Percentiles rank a stretch among this genome's conserved stretches.
These are phyloP conservation scores for Tachina grossa DNA, from an alignment of 2,888 invertebrate genomes.

Conservation along the genomic window DNA sequence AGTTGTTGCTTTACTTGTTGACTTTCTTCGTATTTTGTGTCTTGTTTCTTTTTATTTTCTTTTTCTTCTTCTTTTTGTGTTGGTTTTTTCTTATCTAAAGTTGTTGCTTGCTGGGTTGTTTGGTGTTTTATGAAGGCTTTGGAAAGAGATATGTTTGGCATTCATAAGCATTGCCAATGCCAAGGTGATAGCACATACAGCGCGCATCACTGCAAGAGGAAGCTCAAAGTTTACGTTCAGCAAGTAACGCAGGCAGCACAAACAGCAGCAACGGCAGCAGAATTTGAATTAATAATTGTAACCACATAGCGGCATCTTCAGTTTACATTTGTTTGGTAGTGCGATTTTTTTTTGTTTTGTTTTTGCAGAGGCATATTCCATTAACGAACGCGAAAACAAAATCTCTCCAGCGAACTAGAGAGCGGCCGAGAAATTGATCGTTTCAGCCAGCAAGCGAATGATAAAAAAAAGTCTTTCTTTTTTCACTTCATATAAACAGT, in stretches of 20 bases:
- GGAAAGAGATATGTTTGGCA: constrained; percentile 74
- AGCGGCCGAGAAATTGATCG: constrained; percentile 55
- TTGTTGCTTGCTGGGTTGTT: constrained; percentile 29
- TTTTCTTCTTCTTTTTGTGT: background rate
- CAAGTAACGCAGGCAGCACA: constrained; percentile 36
- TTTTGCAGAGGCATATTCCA: constrained; percentile 62
- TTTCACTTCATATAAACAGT: constrained; percentile 63
- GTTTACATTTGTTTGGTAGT: constrained; percentile 58
- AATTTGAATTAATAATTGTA: constrained; percentile 40
- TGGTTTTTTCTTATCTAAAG: background rate
- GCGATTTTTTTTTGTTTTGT: constrained; percentile 70
- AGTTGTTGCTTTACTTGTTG: constrained; percentile 57
- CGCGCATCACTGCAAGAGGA: constrained; percentile 73
- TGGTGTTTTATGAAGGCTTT: constrained; percentile 38
- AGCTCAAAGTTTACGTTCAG: constrained; percentile 25
- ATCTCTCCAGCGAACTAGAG: constrained; percentile 40
- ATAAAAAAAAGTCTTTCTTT: constrained; percentile 64
- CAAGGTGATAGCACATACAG: constrained; percentile 80
- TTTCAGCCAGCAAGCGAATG: constrained; percentile 27
- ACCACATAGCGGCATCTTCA: constrained; percentile 73
- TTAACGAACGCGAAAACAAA: constrained; percentile 44
- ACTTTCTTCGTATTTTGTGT: constrained; percentile 60
- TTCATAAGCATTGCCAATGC: constrained; percentile 81
- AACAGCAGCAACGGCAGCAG: constrained; percentile 51
- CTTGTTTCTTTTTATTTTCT: background rate